Evolutionary conservation across 2,113 vertebrate genomes (phyloP).

Genomic region (Neotoma lepida): DNA sequence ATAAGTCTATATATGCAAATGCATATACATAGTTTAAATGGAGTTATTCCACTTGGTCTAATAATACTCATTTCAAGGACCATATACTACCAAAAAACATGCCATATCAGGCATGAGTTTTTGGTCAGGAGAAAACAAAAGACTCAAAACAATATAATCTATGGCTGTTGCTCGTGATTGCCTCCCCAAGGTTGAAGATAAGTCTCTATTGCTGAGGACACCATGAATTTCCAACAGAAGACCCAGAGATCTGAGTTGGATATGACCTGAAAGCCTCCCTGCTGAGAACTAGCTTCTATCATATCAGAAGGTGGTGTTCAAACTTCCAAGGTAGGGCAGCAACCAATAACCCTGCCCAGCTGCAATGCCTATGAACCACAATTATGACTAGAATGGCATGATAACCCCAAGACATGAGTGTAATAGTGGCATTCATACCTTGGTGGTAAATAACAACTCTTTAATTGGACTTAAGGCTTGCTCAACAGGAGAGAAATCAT

Average conservation of each 20-base stretch:
- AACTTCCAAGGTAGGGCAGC: neutral
- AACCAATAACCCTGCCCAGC: neutral
- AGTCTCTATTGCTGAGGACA: neutral
- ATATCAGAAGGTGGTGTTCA: neutral
- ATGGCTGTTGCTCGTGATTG: neutral
- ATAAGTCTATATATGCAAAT: neutral
- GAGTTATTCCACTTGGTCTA: neutral
- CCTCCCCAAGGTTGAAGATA: neutral
- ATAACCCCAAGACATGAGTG: neutral
- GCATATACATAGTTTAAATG: neutral
- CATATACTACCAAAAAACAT: neutral
- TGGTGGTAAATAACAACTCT: neutral
- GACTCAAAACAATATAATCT: neutral
- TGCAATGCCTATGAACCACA: neutral
- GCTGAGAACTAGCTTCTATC: neutral
- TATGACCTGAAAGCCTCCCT: neutral
- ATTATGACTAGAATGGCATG: too few species aligned
- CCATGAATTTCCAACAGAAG: neutral
- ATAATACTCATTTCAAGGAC: neutral
- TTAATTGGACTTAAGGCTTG: neutral
- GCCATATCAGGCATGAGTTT: neutral
- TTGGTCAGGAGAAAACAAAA: neutral
- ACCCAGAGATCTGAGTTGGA: neutral
- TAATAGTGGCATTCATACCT: neutral
- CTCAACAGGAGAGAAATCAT: neutral